These are phyloP conservation scores for Cassiopea xamachana DNA, from an alignment of 30 jellyfish, hydroid and myxozoan genomes.

Conservation along the genomic window DNA sequence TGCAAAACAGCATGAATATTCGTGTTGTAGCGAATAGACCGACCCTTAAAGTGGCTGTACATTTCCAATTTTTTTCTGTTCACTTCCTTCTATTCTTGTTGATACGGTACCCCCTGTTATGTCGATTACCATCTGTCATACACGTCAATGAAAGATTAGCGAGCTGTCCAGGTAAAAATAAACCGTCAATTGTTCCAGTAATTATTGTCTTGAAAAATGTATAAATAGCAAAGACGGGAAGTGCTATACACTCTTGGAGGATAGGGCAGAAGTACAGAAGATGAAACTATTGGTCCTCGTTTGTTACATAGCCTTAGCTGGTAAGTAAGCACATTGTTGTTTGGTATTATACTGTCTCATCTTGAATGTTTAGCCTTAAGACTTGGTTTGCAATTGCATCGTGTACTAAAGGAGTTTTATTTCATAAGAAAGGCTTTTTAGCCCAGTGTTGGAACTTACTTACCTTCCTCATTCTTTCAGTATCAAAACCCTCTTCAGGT, in stretches of 20 bases:
- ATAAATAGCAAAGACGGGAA: constrained; percentile 7
- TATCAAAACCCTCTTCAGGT: too few species aligned
- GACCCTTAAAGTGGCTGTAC: too few species aligned
- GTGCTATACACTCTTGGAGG: constrained; percentile 8
- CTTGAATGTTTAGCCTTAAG: not conserved
- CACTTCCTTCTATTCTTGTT: too few species aligned
- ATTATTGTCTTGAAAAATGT: constrained; percentile 52
- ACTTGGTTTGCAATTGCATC: not conserved
- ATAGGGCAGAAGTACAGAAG: constrained; percentile 1
- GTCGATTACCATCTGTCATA: not conserved
- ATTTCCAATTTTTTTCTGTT: too few species aligned
- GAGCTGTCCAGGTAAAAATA: constrained; percentile 13
- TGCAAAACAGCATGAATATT: too few species aligned
- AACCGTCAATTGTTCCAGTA: constrained; percentile 38
- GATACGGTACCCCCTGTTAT: constrained; percentile 29
- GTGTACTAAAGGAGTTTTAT: too few species aligned
- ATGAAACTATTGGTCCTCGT: constrained; percentile 64
- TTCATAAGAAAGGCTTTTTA: too few species aligned
- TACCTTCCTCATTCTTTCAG: too few species aligned
- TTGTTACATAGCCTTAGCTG: constrained; percentile 58
- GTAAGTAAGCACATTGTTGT: constrained; percentile 10
- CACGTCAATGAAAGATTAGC: not conserved
- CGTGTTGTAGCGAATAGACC: too few species aligned
- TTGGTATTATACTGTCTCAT: not conserved
- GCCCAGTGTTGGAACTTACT: too few species aligned